These are phyloP conservation scores for Chouioia cunea DNA, from an alignment of 2,888 invertebrate genomes.

Conservation along the genomic window DNA sequence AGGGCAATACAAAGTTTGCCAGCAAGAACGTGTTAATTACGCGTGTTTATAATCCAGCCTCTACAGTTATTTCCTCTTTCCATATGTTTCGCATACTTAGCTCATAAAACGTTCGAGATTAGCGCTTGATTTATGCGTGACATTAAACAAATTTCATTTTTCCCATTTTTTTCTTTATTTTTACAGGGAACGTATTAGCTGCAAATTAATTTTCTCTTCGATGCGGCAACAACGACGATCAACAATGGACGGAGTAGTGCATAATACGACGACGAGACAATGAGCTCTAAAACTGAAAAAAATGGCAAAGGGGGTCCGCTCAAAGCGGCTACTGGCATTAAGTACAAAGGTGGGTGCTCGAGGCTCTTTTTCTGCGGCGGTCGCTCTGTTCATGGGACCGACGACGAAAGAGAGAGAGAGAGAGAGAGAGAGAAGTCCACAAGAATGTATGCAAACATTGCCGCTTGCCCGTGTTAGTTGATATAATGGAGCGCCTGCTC, in stretches of 20 bases:
- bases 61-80: not conserved
- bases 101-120: conserved; percentile 30
- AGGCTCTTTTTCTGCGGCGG: not conserved
- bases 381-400: conserved; percentile 19
- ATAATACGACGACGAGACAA: conserved; percentile 41
- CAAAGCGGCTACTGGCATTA: too few species aligned
- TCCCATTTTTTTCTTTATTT: not conserved
- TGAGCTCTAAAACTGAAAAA: conserved; percentile 14
- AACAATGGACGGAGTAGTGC: conserved; percentile 26
- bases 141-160: conserved; percentile 16
- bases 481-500: too few species aligned
- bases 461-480: not conserved
- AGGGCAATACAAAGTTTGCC: too few species aligned
- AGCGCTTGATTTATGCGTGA: conserved; percentile 28
- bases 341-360: too few species aligned
- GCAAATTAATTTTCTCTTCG: conserved; percentile 46
- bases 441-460: conserved; percentile 37
- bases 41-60: conserved; percentile 6
- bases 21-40: conserved; percentile 10
- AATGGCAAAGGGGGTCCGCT: too few species aligned
- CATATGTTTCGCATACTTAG: not conserved
- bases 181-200: conserved; percentile 35
- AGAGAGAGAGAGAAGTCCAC: conserved; percentile 25
- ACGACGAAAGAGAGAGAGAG: conserved; percentile 31
- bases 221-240: conserved; percentile 1